Percentiles rank a stretch among this genome's conserved stretches.
These are phyloP conservation scores for Pogonognathellus flavescens DNA, from an alignment of 1,140 invertebrate genomes.

Conservation along the genomic window DNA sequence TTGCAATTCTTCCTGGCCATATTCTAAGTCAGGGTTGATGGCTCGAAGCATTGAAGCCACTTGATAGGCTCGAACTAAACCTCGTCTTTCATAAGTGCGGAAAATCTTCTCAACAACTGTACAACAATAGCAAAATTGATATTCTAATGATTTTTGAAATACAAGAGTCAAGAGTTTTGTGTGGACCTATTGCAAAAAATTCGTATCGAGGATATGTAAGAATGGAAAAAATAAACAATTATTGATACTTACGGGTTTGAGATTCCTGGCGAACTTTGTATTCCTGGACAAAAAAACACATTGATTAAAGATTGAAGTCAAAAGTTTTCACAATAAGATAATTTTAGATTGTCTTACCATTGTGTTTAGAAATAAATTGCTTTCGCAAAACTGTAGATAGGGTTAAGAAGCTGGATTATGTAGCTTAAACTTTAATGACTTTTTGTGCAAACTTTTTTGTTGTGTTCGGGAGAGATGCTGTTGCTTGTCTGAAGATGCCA, in stretches of 20 bases:
- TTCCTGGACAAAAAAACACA: constrained; percentile 49
- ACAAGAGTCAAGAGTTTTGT: too few relatives aligned
- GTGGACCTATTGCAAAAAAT: too few relatives aligned
- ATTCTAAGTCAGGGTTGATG: constrained; percentile 46
- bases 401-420: background rate
- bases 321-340: background rate
- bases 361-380: background rate
- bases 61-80: constrained; percentile 54
- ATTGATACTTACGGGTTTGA: constrained; percentile 53
- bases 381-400: background rate
- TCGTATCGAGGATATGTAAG: background rate
- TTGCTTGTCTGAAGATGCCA: constrained; percentile 7
- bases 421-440: background rate
- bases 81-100: constrained; percentile 56
- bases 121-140: background rate
- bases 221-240: background rate
- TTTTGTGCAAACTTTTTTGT: background rate
- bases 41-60: constrained; percentile 33
- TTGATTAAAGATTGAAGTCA: too few relatives aligned
- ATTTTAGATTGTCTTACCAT: constrained; percentile 13
- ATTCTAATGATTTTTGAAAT: too few relatives aligned
- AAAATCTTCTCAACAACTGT: constrained; percentile 60
- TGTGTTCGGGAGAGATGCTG: constrained; percentile 18
- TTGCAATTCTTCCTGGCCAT: constrained; percentile 42
- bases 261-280: constrained; percentile 60